These are phyloP conservation scores for Callyntrura guangdongensis DNA, from an alignment of 2,888 invertebrate species.

Conservation along the genomic window DNA sequence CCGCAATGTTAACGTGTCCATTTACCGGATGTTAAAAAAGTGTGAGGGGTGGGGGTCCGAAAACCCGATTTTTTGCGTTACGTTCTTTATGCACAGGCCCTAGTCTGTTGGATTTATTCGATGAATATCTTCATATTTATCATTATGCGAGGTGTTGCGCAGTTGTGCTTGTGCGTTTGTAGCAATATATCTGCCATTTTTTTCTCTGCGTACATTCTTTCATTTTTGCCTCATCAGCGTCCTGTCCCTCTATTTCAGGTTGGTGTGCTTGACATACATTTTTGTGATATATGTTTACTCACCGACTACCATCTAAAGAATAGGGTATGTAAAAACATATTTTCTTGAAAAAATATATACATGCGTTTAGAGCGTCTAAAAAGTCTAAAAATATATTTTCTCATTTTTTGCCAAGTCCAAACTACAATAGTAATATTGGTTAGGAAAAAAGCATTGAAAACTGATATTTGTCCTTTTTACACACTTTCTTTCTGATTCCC, in stretches of 20 bases:
- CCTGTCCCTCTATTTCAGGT: background rate
- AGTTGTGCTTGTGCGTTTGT: no score
- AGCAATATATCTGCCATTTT: no score
- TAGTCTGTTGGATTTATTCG: no score
- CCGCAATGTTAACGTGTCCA: no score
- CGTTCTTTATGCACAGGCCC: no score
- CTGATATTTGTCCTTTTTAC: background rate
- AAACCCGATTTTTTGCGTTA: no score
- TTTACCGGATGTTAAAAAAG: no score
- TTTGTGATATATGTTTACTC: background rate
- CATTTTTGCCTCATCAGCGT: constrained; percentile 17
- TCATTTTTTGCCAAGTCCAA: background rate
- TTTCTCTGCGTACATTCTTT: background rate
- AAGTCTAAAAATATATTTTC: background rate
- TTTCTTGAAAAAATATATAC: background rate
- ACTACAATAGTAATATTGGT: background rate
- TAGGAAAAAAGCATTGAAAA: constrained; percentile 34
- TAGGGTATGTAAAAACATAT: background rate
- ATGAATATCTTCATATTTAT: no score
- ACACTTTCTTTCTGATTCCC: background rate
- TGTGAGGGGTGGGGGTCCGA: no score
- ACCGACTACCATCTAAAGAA: no score
- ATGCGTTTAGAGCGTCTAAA: background rate
- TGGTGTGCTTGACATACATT: constrained; percentile 1
- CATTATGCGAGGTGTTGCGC: no score